These are phyloP conservation scores for Zeugodacus cucurbitae DNA, from an alignment of 1,140 invertebrate species.

Conservation along the genomic window DNA sequence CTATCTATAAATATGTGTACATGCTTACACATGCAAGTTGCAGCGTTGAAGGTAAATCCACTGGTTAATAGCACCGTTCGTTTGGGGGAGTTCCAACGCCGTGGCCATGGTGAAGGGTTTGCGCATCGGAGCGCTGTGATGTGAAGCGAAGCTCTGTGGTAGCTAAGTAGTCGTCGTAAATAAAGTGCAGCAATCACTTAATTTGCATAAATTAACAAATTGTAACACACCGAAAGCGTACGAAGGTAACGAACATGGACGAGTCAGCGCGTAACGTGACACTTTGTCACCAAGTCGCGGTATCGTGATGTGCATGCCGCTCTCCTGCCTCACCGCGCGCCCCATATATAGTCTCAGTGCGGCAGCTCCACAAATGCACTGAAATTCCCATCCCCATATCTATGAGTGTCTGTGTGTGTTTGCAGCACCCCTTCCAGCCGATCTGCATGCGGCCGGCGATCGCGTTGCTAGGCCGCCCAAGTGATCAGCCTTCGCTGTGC, in stretches of 20 bases:
- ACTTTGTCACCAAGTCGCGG: conserved; percentile 1
- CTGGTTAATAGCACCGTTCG: neutral
- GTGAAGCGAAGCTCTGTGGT: neutral
- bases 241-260: neutral
- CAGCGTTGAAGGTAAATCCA: neutral
- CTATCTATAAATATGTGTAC: neutral
- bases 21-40: neutral
- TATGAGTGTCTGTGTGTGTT: neutral
- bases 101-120: neutral
- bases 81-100: neutral
- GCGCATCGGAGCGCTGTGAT: neutral
- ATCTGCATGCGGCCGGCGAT: conserved; percentile 4
- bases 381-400: neutral
- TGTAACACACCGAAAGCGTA: conserved; percentile 1
- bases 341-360: neutral
- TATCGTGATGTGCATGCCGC: neutral
- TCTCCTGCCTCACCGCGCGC: neutral
- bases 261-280: neutral
- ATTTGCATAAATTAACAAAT: conserved; percentile 39
- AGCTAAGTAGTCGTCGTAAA: conserved; percentile 12
- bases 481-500: conserved; percentile 33
- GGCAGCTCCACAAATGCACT: too few relatives aligned
- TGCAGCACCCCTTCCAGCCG: neutral
- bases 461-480: neutral
- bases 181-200: conserved; percentile 34